phyloP scores from a whole-genome alignment of 1,140 invertebrate species.

The Argopecten irradians region DNA sequence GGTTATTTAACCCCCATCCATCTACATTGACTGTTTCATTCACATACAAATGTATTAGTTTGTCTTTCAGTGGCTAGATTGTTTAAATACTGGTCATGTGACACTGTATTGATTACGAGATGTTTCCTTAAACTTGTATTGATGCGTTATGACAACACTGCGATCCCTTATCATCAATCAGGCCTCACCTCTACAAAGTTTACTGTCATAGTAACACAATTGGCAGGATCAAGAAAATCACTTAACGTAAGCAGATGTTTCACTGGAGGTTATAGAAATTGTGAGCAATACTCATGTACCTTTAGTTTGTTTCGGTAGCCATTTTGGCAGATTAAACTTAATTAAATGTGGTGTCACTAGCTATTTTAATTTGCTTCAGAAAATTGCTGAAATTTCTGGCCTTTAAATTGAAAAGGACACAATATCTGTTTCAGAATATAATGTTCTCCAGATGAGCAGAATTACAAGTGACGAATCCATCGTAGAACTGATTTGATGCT shows the following conservation, averaged over 20 bases:
- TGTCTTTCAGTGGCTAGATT: not conserved
- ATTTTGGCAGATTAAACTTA: not conserved
- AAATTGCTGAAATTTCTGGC: not conserved
- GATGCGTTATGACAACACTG: not conserved
- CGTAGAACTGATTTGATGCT: not conserved
- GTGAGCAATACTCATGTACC: not conserved
- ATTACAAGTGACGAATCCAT: not conserved
- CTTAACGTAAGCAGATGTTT: not conserved
- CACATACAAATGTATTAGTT: not conserved
- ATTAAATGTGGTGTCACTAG: not conserved
- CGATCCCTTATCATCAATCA: not conserved
- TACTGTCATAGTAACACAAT: conserved; percentile 5
- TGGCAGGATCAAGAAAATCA: not conserved
- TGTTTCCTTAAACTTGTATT: not conserved
- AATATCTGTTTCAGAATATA: not conserved
- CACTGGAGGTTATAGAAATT: not conserved
- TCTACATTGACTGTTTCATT: not conserved
- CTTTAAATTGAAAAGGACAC: not conserved
- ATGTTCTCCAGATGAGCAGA: not conserved
- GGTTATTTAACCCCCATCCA: not conserved
- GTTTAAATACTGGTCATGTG: not conserved
- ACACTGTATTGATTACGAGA: not conserved
- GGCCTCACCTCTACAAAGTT: not conserved
- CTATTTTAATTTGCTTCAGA: not conserved
- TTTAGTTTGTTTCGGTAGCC: not conserved